Conservation (phyloP, 2,113 vertebrate species). For the Prochilodus magdalenae region DNA sequence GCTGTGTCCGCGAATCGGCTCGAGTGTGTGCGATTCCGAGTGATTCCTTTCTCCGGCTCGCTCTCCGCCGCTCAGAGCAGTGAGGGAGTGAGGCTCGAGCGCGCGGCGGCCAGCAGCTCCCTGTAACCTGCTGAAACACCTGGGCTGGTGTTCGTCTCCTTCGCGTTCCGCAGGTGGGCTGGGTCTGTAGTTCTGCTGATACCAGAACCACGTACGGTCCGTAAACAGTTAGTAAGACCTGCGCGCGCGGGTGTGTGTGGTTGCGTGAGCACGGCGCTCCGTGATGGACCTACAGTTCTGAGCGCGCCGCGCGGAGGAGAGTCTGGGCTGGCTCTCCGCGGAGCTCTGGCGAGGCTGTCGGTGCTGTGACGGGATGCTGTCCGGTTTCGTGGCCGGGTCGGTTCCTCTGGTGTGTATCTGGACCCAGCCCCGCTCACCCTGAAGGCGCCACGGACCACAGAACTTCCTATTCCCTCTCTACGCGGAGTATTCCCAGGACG, state of each 20-base stretch:
- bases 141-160: no score
- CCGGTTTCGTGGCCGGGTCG: background rate
- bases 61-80: no score
- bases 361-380: background rate
- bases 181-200: no score
- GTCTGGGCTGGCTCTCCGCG: background rate
- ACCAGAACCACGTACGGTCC: no score
- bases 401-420: background rate
- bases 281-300: no score
- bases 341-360: background rate
- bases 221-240: no score
- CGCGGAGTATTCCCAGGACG: background rate
- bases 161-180: background rate
- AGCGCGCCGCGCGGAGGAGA: background rate
- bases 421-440: background rate
- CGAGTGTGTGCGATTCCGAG: no score
- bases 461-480: background rate
- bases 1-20: no score
- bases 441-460: background rate
- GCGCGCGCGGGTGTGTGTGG: no score
- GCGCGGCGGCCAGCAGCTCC: background rate
- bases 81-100: background rate
- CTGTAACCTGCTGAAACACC: background rate
- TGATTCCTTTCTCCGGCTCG: no score
- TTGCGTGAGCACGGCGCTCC: no score